Conservation (phyloP, 2,888 invertebrate genomes). For the Hemistola chrysoprasaria region DNA sequence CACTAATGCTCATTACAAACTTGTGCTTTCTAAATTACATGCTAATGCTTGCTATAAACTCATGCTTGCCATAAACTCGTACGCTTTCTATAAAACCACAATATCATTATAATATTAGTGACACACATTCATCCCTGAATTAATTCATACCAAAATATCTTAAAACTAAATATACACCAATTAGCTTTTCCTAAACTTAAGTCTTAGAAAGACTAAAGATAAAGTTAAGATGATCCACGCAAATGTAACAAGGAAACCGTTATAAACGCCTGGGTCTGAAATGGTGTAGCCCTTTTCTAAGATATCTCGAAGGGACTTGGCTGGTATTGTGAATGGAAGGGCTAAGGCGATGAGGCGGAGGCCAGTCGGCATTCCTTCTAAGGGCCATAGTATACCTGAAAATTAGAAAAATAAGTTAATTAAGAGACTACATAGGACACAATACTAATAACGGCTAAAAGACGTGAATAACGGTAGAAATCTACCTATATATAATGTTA, state of each 20-base stretch:
- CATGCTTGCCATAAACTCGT: too few relatives aligned
- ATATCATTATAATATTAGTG: too few relatives aligned
- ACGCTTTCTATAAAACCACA: too few relatives aligned
- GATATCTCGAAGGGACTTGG: slow-evolving; percentile 88
- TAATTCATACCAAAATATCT: too few relatives aligned
- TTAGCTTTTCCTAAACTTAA: slow-evolving; percentile 63
- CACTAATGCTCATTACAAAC: too few relatives aligned
- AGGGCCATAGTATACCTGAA: slow-evolving; percentile 85
- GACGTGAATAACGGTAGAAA: too few relatives aligned
- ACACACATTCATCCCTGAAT: too few relatives aligned
- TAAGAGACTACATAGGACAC: neutral
- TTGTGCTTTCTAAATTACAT: too few relatives aligned
- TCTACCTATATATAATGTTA: too few relatives aligned
- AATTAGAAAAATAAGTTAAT: slow-evolving; percentile 2
- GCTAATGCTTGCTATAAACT: too few relatives aligned
- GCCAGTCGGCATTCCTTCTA: slow-evolving; percentile 85
- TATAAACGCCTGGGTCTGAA: slow-evolving; percentile 85
- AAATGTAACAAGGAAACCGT: slow-evolving; percentile 86
- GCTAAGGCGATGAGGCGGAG: slow-evolving; percentile 84
- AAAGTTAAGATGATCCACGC: slow-evolving; percentile 85
- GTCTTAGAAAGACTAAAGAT: slow-evolving; percentile 76
- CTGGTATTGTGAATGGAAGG: slow-evolving; percentile 91
- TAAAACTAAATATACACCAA: neutral
- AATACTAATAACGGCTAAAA: too few relatives aligned
- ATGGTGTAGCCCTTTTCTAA: slow-evolving; percentile 89